Evolutionary conservation across 2,888 invertebrate species (phyloP).

Genomic region (Epinotia demarniana): DNA sequence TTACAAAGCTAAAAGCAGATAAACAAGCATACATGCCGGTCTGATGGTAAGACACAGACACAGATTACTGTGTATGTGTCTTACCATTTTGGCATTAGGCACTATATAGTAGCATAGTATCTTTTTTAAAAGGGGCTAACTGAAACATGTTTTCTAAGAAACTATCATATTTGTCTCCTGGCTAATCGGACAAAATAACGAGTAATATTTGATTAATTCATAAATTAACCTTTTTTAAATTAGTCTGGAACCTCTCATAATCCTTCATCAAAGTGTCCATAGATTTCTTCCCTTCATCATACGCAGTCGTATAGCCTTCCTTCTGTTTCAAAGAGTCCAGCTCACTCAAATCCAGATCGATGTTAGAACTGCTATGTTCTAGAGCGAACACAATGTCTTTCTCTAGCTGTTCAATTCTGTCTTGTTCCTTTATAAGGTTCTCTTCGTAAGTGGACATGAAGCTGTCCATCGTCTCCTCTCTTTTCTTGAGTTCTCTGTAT

Average conservation of each 20-base stretch:
- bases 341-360: conserved; percentile 86
- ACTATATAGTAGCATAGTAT: too few relatives aligned
- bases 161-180: too few relatives aligned
- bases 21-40: too few relatives aligned
- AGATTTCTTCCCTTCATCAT: conserved; percentile 82
- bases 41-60: too few relatives aligned
- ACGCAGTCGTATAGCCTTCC: conserved; percentile 70
- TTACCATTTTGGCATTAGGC: too few relatives aligned
- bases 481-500: conserved; percentile 90
- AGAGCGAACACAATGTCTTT: conserved; percentile 86
- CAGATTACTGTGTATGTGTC: too few relatives aligned
- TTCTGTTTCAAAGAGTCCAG: conserved; percentile 79
- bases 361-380: conserved; percentile 87
- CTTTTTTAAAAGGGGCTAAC: too few relatives aligned
- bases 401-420: conserved; percentile 86
- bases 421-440: conserved; percentile 86
- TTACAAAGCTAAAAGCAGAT: too few relatives aligned
- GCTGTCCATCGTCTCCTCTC: conserved; percentile 92
- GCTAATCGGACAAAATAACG: too few relatives aligned
- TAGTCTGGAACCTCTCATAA: conserved; percentile 86
- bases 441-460: conserved; percentile 88
- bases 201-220: too few relatives aligned
- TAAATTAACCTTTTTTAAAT: conserved; percentile 79
- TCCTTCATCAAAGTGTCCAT: conserved; percentile 73
- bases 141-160: too few relatives aligned